Evolutionary conservation across 2,888 invertebrate genomes (phyloP), one percentile per base, ranked within the genome.

Genomic region (Chaetogeoica ovagalla): DNA sequence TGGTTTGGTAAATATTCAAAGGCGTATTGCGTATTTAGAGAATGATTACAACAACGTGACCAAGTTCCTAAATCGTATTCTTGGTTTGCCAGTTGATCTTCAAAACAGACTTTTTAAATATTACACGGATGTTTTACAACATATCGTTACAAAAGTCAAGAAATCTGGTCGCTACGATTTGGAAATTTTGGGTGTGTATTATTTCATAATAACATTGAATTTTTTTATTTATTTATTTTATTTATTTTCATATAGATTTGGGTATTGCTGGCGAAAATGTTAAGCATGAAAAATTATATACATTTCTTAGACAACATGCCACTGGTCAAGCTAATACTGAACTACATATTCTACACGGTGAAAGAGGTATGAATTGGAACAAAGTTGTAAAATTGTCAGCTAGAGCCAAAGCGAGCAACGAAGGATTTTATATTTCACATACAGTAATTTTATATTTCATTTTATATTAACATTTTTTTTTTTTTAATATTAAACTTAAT

Each of bases 21-120:
- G 90, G 88, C 94, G 94, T 6, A 90, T 92, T 52, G 88, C 95
- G 68, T 91, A 92, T 21, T 87, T 96, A 2, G 96, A 96, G 84
- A 96, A 96, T 88, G 97, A 97, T 85, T 96, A 96, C 87, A 95
- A 94, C 88, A 97, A 97, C 86, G 98, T 99, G 90, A 95, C 96
- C 83, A 99, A 98, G 89, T 99, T 99, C 89, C 90, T 99, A 82
- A 99, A 99, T 88, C 90, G 95, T 73, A 96, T 99, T 85, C 89
- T 99, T 82, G 99, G 99, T 55, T 95, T 99, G 93, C 96, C 96
- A 0, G 98, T 99, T 7, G 95, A 96, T 72, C 88, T 98, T 74
- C 99, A 99, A 88, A 99, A 99, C 88, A 90, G 95, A 71, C 88
- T 99, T 4, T 99, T 99, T 88, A 94, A 96, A 85, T 99, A 98